phyloP scores from a whole-genome alignment of 2,888 invertebrate species.

The Platerodrilus igneus region DNA sequence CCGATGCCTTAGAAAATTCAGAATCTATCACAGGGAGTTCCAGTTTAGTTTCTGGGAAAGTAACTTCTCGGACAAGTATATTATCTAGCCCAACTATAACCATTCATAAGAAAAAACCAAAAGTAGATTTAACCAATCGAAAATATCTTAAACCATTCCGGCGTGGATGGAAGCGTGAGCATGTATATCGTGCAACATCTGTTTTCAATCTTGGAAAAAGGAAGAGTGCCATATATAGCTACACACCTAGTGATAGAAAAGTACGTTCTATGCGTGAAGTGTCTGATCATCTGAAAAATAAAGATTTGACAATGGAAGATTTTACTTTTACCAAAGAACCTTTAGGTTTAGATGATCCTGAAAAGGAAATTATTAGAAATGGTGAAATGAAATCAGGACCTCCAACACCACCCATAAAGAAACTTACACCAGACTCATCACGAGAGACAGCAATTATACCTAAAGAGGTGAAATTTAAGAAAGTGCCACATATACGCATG shows the following conservation, averaged over 20 bases:
- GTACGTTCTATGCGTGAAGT: slow-evolving; percentile 75
- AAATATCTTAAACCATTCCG: slow-evolving; percentile 56
- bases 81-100: too few species aligned
- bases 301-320: slow-evolving; percentile 66
- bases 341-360: slow-evolving; percentile 66
- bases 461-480: slow-evolving; percentile 19
- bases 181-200: slow-evolving; percentile 64
- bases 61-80: too few species aligned
- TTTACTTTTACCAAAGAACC: slow-evolving; percentile 81
- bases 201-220: slow-evolving; percentile 48
- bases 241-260: slow-evolving; percentile 73
- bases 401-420: slow-evolving; percentile 28
- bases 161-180: slow-evolving; percentile 73
- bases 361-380: slow-evolving; percentile 72
- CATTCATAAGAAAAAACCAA: too few species aligned
- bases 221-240: slow-evolving; percentile 79
- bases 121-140: slow-evolving; percentile 48
- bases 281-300: slow-evolving; percentile 46
- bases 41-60: too few species aligned
- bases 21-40: too few species aligned
- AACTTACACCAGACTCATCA: slow-evolving; percentile 33
- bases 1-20: too few species aligned
- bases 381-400: slow-evolving; percentile 46
- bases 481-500: slow-evolving; percentile 22
- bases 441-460: slow-evolving; percentile 35